Evolutionary conservation across 2,797 vertebrate species (phyloP).

Genomic region (Danio choprae): DNA sequence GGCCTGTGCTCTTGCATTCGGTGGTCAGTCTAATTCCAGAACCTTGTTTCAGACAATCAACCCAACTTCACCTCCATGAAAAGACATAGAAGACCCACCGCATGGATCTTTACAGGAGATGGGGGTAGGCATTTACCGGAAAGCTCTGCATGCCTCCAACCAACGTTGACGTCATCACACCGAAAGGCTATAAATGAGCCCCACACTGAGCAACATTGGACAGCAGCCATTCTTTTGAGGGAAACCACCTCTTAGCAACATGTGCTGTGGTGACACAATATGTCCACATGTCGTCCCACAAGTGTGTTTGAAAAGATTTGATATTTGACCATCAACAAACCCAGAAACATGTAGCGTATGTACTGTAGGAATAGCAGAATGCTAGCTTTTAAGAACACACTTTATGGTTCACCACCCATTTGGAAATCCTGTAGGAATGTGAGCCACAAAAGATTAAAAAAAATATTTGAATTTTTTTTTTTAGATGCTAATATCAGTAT

Average conservation of each 20-base stretch:
- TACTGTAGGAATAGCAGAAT: background rate
- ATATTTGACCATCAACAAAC: background rate
- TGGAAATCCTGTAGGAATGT: conserved; percentile 11
- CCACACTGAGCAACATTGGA: conserved; percentile 62
- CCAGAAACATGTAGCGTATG: background rate
- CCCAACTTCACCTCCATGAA: conserved; percentile 64
- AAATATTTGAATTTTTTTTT: conserved; percentile 4
- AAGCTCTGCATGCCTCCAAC: conserved; percentile 59
- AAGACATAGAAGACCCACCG: conserved; percentile 63
- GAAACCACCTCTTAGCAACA: conserved; percentile 45
- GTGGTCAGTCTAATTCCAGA: conserved; percentile 66
- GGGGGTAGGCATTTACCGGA: conserved; percentile 62
- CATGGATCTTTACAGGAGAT: conserved; percentile 68
- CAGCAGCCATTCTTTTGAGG: conserved; percentile 53
- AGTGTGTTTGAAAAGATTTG: background rate
- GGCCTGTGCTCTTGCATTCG: conserved; percentile 66
- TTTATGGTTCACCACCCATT: background rate
- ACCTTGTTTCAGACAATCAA: conserved; percentile 70
- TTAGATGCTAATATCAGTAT: no score
- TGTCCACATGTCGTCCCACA: conserved; percentile 43
- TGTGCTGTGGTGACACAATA: conserved; percentile 43
- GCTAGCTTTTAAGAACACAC: background rate
- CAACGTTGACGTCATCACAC: conserved; percentile 60
- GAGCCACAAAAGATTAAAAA: background rate
- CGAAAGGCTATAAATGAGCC: conserved; percentile 56